A percentile compares a stretch with the other conserved stretches of the same genome.
phyloP scores from a whole-genome alignment of 2,888 invertebrate species.

The Macrosiphum euphorbiae region DNA sequence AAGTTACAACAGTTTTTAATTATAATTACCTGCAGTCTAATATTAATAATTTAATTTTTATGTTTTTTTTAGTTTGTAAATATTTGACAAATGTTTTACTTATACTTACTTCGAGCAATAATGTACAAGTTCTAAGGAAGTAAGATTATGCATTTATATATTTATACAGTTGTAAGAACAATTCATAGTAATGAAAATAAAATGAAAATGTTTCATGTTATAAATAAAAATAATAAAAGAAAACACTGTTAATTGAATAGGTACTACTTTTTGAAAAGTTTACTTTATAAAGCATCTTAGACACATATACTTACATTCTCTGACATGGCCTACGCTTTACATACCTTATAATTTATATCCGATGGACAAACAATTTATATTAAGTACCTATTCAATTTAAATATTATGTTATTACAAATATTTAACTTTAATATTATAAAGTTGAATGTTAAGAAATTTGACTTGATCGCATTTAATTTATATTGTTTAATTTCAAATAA shows the following conservation, averaged over 20 bases:
- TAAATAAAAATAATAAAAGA: neutral
- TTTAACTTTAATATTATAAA: neutral
- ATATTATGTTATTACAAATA: neutral
- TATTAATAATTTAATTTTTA: neutral
- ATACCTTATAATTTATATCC: neutral
- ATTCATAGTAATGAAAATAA: neutral
- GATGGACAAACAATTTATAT: neutral
- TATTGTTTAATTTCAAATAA: neutral
- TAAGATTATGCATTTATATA: neutral
- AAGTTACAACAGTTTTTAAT: neutral
- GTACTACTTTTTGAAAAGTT: neutral
- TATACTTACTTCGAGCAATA: neutral
- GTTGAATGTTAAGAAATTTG: neutral
- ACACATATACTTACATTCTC: neutral
- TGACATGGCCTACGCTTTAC: neutral
- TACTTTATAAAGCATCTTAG: neutral
- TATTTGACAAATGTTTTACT: neutral
- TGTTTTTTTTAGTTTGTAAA: neutral
- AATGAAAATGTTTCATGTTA: neutral
- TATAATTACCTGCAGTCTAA: neutral
- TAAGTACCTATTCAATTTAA: slow-evolving; percentile 7
- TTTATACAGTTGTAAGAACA: neutral
- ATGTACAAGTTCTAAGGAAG: neutral
- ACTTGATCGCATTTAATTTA: neutral
- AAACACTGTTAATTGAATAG: neutral